Base-by-base conservation (phyloP, 2,888 invertebrate genomes). In the Cryptus viduatorius region DNA sequence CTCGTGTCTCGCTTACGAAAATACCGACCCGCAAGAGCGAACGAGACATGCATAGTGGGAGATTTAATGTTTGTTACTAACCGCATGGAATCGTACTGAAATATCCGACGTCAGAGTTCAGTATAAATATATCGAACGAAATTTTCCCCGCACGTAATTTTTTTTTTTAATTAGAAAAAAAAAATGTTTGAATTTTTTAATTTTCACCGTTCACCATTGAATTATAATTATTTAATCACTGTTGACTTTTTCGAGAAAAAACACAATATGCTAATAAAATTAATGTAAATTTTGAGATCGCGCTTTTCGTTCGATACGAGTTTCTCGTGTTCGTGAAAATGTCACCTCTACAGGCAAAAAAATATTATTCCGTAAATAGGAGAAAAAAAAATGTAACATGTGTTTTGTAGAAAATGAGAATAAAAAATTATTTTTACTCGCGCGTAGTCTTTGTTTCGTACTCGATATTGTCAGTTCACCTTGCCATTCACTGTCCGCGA, bases 1-100 rank as follows among this genome's bases (percentile, higher is more conserved):
- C 24, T 59, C 42, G 77, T 67, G 64, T 64, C 79, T 64, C 61
- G 59, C 71, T 50, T 71, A 71, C 79, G 61, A 50, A 42, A 37
- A 31, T 29, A 61, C 31, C 14, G 31, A 61, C 14, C 29, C 59
- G 59, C 12, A 14, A 29, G 61, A 61, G 31, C 7, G 61, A 29
- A 59, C 59, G 59, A 59, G 59, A 29, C 29, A 29, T 24, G 24
- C 12, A 29, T 24, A 29, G n/a, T 10, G 29, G 56, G 31, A 10
- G 31, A n/a, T 14, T 61, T 29, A 5, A 31, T 61, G 12, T 61
- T 61, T 61, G 29, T 29, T 61, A 61, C 61, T 31, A 61, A 61
- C 29, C 61, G 56, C 19, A 19, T 56, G 10, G 56, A 24, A 56
- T 12, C 56, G 10, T 7, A 53, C 8, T 53, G 16, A 16, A 24